Conservation (phyloP, 2,797 vertebrate genomes). For the Carcharodon carcharias region DNA sequence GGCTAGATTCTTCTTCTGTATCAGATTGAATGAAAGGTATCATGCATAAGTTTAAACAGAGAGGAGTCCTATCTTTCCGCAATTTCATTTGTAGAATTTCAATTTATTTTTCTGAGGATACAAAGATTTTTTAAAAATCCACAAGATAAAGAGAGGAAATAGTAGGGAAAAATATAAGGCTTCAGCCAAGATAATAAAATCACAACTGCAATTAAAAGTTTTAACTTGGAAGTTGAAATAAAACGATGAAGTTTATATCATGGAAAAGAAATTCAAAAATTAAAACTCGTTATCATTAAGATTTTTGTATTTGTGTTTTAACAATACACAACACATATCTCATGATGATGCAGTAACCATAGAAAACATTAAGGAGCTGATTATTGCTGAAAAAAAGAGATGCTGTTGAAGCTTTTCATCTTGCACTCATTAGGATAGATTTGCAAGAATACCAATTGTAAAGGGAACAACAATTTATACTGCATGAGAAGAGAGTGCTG, state of each 20-base stretch:
- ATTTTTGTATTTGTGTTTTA: neutral
- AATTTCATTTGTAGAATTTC: neutral
- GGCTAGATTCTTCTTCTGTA: neutral
- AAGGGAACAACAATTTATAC: too few relatives aligned
- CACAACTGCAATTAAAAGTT: neutral
- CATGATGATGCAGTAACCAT: neutral
- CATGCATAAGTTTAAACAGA: neutral
- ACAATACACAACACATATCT: neutral
- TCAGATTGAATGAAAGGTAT: neutral
- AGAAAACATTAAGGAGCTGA: neutral
- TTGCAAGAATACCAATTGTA: too few relatives aligned
- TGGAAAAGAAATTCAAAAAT: slow-evolving; percentile 10
- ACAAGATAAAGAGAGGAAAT: neutral
- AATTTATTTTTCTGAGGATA: neutral
- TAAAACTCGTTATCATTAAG: neutral
- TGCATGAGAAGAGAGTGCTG: too few relatives aligned
- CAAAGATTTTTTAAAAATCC: neutral
- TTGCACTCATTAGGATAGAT: too few relatives aligned
- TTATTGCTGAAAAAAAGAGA: too few relatives aligned
- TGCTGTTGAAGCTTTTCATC: too few relatives aligned
- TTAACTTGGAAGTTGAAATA: neutral
- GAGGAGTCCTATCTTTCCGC: neutral
- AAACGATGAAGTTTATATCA: neutral
- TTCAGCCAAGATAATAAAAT: neutral
- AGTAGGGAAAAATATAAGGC: neutral